Base-by-base conservation (phyloP, 2,113 vertebrate species). In the Girardinichthys multiradiatus region DNA sequence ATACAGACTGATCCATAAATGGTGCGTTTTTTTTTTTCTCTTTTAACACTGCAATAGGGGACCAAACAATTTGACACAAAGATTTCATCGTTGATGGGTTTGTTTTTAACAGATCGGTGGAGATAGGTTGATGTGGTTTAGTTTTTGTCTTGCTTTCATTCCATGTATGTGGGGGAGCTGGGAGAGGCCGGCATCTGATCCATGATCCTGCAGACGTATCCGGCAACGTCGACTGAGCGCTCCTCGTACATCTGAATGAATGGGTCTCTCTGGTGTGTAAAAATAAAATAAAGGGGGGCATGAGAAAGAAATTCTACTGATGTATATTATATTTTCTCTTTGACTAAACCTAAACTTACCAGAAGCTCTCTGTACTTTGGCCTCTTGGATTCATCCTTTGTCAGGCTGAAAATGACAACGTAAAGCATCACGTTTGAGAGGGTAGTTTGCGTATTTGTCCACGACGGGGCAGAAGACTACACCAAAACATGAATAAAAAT, bases 311-410 rank as follows among this genome's bases (percentile, higher is more conserved):
- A 29, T 1, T 30, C 7, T 17, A 4, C 58, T 21, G 1, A 31
- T 0, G 54, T 13, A 0, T 8, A 14, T 1, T 31, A 33, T 1
- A 15, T 1, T 3, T 37, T 51, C n/a, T 35, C 15, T 9, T 11
- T 2, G 15, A 28, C 1, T 31, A 0, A 3, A 24, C n/a, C 12
- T 19, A 0, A 59, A 88, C 98, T 96, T 81, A 99, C 98, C 97
- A 99, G 95, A 90, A 99, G 97, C 92, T 99, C 98, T 93, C 96
- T 97, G 95, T 99, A 99, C 95, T 99, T 99, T 95, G 98, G 98
- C 96, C 98, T 98, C 95, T 98, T 99, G 67, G 98, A 99, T 88
- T 99, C 98, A 39, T 99, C 98, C 96, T 99, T 99, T 62, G 98
- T 99, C 96, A 99, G 98, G 97, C 98, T 99, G 19, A 2, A 85